Evolutionary conservation across 2,888 invertebrate species (phyloP).

Genomic region (Drosophila pseudotalamancana): DNA sequence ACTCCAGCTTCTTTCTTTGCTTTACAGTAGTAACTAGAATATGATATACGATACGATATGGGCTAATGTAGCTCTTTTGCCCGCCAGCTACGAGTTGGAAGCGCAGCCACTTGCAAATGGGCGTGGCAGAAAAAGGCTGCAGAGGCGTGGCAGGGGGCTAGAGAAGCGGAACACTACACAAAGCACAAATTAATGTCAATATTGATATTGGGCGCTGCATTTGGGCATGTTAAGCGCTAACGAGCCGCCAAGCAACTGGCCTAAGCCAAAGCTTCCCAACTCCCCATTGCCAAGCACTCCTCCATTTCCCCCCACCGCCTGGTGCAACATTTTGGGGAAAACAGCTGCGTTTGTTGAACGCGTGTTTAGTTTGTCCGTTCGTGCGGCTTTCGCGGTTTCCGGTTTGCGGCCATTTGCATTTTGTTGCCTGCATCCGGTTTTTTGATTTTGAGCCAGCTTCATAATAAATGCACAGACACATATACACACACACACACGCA

Average conservation of each 20-base stretch:
- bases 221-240: slow-evolving; percentile 64
- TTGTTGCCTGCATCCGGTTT: slow-evolving; percentile 14
- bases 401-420: slow-evolving; percentile 46
- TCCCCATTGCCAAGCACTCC: background rate
- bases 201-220: slow-evolving; percentile 70
- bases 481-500: background rate
- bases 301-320: background rate
- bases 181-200: slow-evolving; percentile 77
- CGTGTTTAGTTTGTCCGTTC: slow-evolving; percentile 65
- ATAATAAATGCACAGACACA: background rate
- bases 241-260: slow-evolving; percentile 51
- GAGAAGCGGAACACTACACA: too few species aligned
- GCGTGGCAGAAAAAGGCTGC: too few species aligned
- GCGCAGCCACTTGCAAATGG: slow-evolving; percentile 50
- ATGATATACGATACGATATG: slow-evolving; percentile 74
- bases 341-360: slow-evolving; percentile 10
- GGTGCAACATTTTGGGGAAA: background rate
- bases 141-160: too few species aligned
- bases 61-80: slow-evolving; percentile 50
- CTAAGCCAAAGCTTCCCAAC: background rate
- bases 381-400: slow-evolving; percentile 64
- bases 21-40: slow-evolving; percentile 29
- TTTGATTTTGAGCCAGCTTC: slow-evolving; percentile 19
- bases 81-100: slow-evolving; percentile 11
- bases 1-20: background rate